phyloP scores from a whole-genome alignment of 2,888 invertebrate genomes.

The Monoplex corrugatus region DNA sequence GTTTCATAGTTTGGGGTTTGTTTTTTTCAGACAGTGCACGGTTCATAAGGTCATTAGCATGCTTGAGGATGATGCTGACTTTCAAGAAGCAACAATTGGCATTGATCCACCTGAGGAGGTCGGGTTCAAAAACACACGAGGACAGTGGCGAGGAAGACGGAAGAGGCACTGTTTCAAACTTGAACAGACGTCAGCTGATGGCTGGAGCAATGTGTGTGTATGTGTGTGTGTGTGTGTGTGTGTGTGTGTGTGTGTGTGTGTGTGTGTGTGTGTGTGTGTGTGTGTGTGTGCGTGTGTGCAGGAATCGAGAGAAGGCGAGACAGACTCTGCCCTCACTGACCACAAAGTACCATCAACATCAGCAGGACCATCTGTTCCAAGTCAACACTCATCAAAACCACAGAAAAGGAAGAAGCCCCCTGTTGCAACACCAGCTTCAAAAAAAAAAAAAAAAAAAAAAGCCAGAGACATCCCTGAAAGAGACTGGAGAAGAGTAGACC shows the following conservation, averaged over 20 bases:
- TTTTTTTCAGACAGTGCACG: no score
- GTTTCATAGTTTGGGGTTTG: not conserved
- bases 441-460: not conserved
- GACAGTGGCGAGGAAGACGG: constrained; percentile 1
- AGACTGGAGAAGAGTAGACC: not conserved
- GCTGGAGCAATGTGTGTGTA: not conserved
- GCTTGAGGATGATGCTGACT: not conserved
- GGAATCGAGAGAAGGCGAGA: not conserved
- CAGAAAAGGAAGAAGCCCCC: not conserved
- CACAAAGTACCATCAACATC: not conserved
- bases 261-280: not conserved
- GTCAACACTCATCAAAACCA: not conserved
- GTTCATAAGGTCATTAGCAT: constrained; percentile 5
- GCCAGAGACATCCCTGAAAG: not conserved
- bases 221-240: not conserved
- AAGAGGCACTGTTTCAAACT: not conserved
- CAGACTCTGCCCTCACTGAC: not conserved
- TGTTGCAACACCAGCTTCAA: not conserved
- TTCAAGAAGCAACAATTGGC: not conserved
- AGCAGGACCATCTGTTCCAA: not conserved
- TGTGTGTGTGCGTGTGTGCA: not conserved
- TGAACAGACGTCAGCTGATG: constrained; percentile 13
- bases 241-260: not conserved
- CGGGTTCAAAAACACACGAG: not conserved
- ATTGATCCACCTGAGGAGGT: constrained; percentile 2